Base-by-base conservation (phyloP, 2,888 invertebrate species). In the Luperina testacea region DNA sequence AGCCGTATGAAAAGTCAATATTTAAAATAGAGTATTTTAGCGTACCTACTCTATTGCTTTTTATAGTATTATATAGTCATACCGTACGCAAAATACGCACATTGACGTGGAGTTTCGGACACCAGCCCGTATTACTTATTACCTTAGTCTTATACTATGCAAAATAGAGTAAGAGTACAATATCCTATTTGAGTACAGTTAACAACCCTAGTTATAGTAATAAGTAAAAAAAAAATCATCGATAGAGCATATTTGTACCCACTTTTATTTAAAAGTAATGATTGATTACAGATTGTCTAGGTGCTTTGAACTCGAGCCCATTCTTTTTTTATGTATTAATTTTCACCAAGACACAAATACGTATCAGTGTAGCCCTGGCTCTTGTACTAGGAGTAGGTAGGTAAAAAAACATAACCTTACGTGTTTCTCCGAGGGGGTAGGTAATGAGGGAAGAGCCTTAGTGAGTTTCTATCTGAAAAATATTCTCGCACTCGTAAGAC, bases 401-500 rank as follows among this genome's bases (percentile, higher is more conserved):
- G 32, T 63, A 32, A 63, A 63, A 9, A 32, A 32, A 32, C 32
- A 63, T 17, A 20, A 20, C 17, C 11, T 65, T 24, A 45, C 13
- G 38, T 24, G 2, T 17, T 45, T n/a, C 11, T 9, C 11, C 11
- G 11, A 45, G 27, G 27, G 1, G 17, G 45, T 45, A 45, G 45
- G 11, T n/a, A 17, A 42, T 17, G n/a, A 27, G 9, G 9, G n/a
- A 68, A 38, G 17, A 27, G n/a, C n/a, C n/a, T 27, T 20, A 27
- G 9, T 9, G n/a, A 32, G 15, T 51, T 53, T 27, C 32, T 95
- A 97, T 93, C 98, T 98, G 94, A 99, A 99, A 96, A 99, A 99
- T 93, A 99, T 99, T 94, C 99, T 97, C 11, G 99, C 99, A 94
- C 99, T 99, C 88, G 98, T 99, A 77, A 99, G 97, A 91, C 98